Conservation (phyloP, 2,888 invertebrate species). For the Andrena marginata region DNA sequence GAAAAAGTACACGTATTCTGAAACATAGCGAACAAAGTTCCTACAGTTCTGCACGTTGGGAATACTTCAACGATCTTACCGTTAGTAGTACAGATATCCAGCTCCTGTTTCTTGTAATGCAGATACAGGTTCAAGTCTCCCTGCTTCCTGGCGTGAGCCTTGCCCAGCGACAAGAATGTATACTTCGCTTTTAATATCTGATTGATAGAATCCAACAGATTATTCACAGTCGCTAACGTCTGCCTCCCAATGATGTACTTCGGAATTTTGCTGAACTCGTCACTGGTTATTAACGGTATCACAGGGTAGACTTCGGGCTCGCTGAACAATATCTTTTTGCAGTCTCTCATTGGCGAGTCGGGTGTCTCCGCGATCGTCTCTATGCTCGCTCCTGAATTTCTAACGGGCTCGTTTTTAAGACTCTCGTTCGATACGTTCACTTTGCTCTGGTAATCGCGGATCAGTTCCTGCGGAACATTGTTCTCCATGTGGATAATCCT, state of each 20-base stretch:
- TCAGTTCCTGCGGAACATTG: conserved; percentile 71
- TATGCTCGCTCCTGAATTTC: neutral
- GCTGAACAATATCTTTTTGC: conserved; percentile 78
- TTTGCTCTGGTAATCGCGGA: conserved; percentile 48
- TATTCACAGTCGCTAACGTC: conserved; percentile 73
- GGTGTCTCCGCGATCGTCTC: neutral
- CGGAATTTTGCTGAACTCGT: conserved; percentile 78
- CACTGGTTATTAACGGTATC: conserved; percentile 61
- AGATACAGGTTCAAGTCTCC: conserved; percentile 79
- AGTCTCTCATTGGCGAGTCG: conserved; percentile 63
- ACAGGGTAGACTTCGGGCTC: conserved; percentile 70
- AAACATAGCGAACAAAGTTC: conserved; percentile 46
- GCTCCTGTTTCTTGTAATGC: conserved; percentile 76
- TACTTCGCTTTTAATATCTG: conserved; percentile 79
- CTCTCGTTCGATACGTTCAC: neutral
- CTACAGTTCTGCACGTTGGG: neutral
- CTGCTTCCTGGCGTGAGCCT: conserved; percentile 78
- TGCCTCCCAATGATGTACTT: conserved; percentile 81
- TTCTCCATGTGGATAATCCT: conserved; percentile 72
- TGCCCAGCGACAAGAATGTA: conserved; percentile 75
- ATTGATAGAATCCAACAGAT: conserved; percentile 75
- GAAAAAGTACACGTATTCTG: conserved; percentile 79
- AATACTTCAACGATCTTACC: conserved; percentile 55
- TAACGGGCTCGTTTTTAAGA: neutral
- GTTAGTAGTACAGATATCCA: conserved; percentile 66